A percentile compares a stretch with the other conserved stretches of the same genome.
Conservation (phyloP, 35 echinoderm and acorn worm species). For the Ophiothrix spiculata region DNA sequence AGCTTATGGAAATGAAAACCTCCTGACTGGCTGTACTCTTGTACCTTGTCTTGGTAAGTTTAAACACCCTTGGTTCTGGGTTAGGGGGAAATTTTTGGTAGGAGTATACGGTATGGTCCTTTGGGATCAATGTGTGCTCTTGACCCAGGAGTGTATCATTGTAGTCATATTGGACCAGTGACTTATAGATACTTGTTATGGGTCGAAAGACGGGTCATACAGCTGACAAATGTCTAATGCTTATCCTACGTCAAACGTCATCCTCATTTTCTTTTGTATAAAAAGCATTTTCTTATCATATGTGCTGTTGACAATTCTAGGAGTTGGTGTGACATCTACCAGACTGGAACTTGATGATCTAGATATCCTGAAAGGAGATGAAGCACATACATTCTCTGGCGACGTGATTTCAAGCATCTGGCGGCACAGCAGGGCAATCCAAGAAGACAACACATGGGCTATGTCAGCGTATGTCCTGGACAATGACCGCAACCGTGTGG, state of each 20-base stretch:
- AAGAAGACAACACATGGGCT: slow-evolving; percentile 29
- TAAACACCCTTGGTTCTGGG: too few relatives aligned
- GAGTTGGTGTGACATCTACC: slow-evolving; percentile 26
- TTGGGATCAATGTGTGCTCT: too few relatives aligned
- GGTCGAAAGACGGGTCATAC: too few relatives aligned
- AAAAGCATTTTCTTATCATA: neutral
- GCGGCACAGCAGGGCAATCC: slow-evolving; percentile 12
- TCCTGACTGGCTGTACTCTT: slow-evolving; percentile 11
- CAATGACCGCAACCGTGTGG: neutral
- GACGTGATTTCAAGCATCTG: slow-evolving; percentile 28
- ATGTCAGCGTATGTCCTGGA: neutral
- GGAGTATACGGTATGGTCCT: too few relatives aligned
- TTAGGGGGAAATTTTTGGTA: too few relatives aligned
- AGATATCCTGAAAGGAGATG: slow-evolving; percentile 55
- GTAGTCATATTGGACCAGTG: too few relatives aligned
- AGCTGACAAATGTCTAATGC: too few relatives aligned
- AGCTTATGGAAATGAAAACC: neutral
- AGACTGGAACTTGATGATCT: slow-evolving; percentile 16
- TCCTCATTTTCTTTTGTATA: too few relatives aligned
- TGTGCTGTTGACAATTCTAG: slow-evolving; percentile 27
- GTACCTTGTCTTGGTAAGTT: neutral
- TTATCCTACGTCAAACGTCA: too few relatives aligned
- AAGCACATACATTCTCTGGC: slow-evolving; percentile 45
- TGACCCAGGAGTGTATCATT: too few relatives aligned
- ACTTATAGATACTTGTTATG: too few relatives aligned